Evolutionary conservation across 2,888 invertebrate genomes (phyloP), one percentile per base, ranked within the genome.

Genomic region (Sabatieria punctata): DNA sequence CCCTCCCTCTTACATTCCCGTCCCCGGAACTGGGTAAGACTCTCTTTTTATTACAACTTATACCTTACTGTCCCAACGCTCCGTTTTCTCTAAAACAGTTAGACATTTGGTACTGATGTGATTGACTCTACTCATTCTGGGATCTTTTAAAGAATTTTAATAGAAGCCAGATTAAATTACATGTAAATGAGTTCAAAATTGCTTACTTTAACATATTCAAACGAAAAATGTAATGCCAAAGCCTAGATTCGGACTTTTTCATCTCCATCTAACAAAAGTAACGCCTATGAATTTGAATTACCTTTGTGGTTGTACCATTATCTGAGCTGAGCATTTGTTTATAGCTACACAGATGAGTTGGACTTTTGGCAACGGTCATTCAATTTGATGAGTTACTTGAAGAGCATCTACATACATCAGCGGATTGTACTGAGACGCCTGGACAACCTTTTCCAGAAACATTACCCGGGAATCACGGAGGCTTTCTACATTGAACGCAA

Each of bases 1-100:
- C 21, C 63, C 63, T 15, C 63, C 63, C 4, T 57, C 57, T 25
- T 63, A 63, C 45, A 54, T 63, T 15, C 63, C 63, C 11, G 64
- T 60, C 11, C 58, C 60, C 4, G 64, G 63, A 3, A 61, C 63
- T 15, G 58, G 55, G 54, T 56, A 35, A 25, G 36, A 45, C 18
- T 30, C 15, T 30, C 15, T 15, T 11, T 8, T 8, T 30, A n/a
- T n/a, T n/a, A n/a, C n/a, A n/a, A n/a, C n/a, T n/a, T n/a, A n/a
- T n/a, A n/a, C n/a, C n/a, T n/a, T n/a, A n/a, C n/a, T n/a, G n/a
- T n/a, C n/a, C n/a, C n/a, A n/a, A n/a, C n/a, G n/a, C n/a, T n/a
- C n/a, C n/a, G n/a, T n/a, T n/a, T n/a, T n/a, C n/a, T n/a, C n/a
- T n/a, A n/a, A n/a, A n/a, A n/a, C n/a, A n/a, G n/a, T n/a, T n/a